Conservation (phyloP, 2,113 vertebrate species). For the Picathartes gymnocephalus region DNA sequence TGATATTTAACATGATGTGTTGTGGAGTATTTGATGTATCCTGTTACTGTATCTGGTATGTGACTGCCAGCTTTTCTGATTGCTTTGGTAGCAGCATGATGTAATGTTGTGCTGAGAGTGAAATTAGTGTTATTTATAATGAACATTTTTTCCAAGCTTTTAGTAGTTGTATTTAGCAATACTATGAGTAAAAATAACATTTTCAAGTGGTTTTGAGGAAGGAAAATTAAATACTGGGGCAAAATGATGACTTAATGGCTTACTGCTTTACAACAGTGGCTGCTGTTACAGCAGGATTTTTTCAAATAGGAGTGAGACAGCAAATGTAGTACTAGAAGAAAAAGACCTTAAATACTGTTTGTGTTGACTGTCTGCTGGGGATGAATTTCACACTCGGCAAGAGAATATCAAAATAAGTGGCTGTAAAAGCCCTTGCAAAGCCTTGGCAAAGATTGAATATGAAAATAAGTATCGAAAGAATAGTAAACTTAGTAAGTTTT, state of each 20-base stretch:
- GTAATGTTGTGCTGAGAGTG: neutral
- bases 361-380: neutral
- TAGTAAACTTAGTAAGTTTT: neutral
- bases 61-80: neutral
- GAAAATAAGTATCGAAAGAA: neutral
- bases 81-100: neutral
- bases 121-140: constrained; percentile 12
- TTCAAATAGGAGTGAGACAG: neutral
- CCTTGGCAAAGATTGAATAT: neutral
- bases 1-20: neutral
- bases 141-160: neutral
- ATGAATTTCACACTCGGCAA: neutral
- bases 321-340: neutral
- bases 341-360: neutral
- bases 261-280: neutral
- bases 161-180: neutral
- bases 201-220: constrained; percentile 22
- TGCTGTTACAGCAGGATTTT: neutral
- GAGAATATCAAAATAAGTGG: neutral
- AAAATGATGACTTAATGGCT: neutral
- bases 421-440: neutral
- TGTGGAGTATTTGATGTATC: neutral
- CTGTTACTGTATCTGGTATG: neutral
- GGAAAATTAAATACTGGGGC: neutral
- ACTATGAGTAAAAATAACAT: neutral